phyloP scores from a whole-genome alignment of 2,113 vertebrate genomes.

The Galeopterus variegatus region DNA sequence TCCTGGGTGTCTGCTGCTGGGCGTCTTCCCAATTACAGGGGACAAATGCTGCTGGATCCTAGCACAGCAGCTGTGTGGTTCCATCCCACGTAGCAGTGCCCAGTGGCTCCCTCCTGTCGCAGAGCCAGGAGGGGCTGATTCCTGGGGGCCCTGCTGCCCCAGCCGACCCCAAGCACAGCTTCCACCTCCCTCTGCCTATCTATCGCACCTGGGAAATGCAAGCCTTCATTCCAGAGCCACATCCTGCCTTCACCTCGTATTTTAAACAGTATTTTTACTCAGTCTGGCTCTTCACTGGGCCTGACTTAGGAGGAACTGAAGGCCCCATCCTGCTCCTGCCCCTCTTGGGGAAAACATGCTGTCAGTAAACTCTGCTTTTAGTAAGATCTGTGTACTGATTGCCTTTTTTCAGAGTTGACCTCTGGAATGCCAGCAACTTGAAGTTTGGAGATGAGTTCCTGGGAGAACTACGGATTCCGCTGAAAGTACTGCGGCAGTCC shows the following conservation, averaged over 20 bases:
- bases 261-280: no score
- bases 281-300: not conserved
- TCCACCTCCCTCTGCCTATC: not conserved
- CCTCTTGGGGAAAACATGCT: no score
- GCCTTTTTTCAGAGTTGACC: conserved; percentile 92
- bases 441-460: conserved; percentile 99
- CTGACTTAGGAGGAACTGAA: no score
- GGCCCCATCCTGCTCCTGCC: not conserved
- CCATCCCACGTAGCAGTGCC: no score
- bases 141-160: no score
- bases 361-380: no score
- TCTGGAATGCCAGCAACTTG: conserved; percentile 99
- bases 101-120: no score
- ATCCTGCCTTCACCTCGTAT: no score
- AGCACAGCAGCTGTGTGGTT: not conserved
- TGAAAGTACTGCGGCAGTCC: conserved; percentile 94
- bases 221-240: not conserved
- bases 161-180: not conserved
- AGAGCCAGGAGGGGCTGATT: no score
- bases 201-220: not conserved
- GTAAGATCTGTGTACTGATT: not conserved
- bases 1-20: no score
- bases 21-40: not conserved
- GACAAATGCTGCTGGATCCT: not conserved
- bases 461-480: conserved; percentile 95